phyloP scores from a whole-genome alignment of 2,797 vertebrate genomes.

The Spinus olivaceus region DNA sequence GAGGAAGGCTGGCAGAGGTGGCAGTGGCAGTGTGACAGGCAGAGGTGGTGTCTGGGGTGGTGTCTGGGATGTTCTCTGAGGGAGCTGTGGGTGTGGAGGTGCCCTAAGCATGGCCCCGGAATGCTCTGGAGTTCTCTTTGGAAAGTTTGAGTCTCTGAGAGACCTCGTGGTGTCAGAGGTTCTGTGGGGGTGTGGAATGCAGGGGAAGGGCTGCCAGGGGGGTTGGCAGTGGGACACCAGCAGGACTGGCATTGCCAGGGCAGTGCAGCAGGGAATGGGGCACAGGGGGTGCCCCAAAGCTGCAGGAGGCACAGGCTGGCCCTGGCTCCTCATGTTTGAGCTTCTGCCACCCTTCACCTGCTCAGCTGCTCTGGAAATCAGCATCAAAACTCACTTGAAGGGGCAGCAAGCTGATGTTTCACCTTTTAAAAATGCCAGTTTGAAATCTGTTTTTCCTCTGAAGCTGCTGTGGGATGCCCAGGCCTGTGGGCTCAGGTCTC shows the following conservation, averaged over 20 bases:
- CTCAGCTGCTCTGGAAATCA: background rate
- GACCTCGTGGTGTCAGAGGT: background rate
- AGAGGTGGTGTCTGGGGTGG: background rate
- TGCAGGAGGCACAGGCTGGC: background rate
- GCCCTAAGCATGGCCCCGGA: background rate
- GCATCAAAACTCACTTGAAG: background rate
- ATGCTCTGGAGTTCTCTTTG: background rate
- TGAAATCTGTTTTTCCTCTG: background rate
- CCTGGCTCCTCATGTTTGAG: accelerated
- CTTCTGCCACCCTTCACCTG: background rate
- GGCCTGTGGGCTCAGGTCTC: background rate
- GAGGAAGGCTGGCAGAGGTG: background rate
- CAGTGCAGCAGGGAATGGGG: accelerated
- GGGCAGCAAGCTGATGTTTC: background rate
- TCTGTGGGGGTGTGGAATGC: background rate
- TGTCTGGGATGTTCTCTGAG: background rate
- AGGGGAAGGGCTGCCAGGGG: background rate
- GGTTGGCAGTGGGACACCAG: background rate
- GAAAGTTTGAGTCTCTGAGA: background rate
- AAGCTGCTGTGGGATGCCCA: background rate
- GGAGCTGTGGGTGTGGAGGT: background rate
- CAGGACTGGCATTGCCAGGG: accelerated
- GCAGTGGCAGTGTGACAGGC: background rate
- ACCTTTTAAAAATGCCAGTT: background rate
- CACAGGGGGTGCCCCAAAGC: background rate